Base-by-base conservation (phyloP, 2,113 vertebrate species). In the Semnornis frantzii region DNA sequence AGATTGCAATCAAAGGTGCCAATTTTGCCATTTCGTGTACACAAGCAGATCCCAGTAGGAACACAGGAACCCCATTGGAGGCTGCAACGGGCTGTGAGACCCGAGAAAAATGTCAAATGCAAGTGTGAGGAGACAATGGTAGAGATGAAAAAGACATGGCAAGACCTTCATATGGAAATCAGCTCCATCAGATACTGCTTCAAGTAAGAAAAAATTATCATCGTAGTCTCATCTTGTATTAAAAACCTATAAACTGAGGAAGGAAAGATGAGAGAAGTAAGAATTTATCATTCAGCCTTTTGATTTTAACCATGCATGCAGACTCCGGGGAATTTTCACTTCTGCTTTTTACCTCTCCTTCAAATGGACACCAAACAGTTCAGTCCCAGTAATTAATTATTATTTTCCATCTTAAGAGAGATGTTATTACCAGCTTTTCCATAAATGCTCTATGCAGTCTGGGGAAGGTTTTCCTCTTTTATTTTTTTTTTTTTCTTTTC, bases 341-440 rank as follows among this genome's bases (percentile, higher is more conserved):
- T 39, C 33, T 82, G 69, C 44, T 86, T 93, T 96, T 91, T 89
- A 77, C 74, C 84, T 96, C 87, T 91, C 87, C 90, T 80, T 86
- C 5, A 74, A 91, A 86, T 74, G 74, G 70, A 66, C 65, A 74
- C 33, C 81, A 94, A 94, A 93, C 87, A 95, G 95, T 95, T 95
- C 91, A 90, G 19, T 46, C 78, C 64, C 57, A 58, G 62, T 68
- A 87, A 80, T 75, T 92, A 10, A 10, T 92, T 28, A 82, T 92
- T 87, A 82, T 90, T 93, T 91, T 62, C 65, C 5, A n/a, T 46
- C 64, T 87, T 87, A 88, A 87, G 80, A 93, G 74, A 81, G 82
- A 76, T 62, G 46, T 76, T 0, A 4, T 96, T 84, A 42, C 71
- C 78, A 52, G 80, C 52, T 90, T 97, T 71, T 82, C 69, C 13